phyloP scores from a whole-genome alignment of 2,113 vertebrate species.

The Hemiprocne comata region DNA sequence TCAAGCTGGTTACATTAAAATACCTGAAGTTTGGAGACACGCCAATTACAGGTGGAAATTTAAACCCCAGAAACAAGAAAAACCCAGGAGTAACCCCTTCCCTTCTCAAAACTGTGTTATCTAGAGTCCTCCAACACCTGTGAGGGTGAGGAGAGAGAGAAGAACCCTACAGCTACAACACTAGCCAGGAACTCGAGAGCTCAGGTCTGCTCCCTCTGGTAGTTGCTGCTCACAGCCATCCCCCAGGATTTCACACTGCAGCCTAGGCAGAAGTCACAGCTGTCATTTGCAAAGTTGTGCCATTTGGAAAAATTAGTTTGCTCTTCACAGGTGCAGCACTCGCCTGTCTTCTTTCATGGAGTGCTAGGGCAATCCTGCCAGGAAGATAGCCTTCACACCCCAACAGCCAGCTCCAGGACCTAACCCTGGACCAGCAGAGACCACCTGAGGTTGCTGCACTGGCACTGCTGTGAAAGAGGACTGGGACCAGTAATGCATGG shows the following conservation, averaged over 20 bases:
- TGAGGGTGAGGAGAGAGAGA: background rate
- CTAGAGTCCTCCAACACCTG: background rate
- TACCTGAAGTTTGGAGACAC: background rate
- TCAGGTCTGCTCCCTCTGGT: conserved; percentile 9
- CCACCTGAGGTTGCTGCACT: background rate
- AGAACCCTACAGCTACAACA: background rate
- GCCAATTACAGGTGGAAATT: background rate
- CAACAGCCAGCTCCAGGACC: background rate
- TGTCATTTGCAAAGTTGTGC: conserved; percentile 4
- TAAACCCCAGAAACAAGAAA: background rate
- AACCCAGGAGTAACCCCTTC: background rate
- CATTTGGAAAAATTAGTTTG: conserved; percentile 10
- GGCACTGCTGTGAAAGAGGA: background rate
- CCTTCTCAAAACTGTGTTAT: background rate
- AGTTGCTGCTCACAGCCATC: conserved; percentile 33
- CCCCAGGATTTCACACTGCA: background rate
- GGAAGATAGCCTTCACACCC: background rate
- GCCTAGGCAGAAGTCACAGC: conserved; percentile 30
- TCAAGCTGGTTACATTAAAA: background rate
- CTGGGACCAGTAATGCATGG: accelerated
- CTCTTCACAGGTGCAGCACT: background rate
- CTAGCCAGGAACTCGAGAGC: background rate
- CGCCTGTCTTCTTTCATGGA: accelerated
- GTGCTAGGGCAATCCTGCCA: accelerated
- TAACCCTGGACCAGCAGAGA: background rate